Evolutionary conservation across 1,140 invertebrate species (phyloP), one percentile per base, ranked within the genome.

Genomic region (Schlechtendalia chinensis): DNA sequence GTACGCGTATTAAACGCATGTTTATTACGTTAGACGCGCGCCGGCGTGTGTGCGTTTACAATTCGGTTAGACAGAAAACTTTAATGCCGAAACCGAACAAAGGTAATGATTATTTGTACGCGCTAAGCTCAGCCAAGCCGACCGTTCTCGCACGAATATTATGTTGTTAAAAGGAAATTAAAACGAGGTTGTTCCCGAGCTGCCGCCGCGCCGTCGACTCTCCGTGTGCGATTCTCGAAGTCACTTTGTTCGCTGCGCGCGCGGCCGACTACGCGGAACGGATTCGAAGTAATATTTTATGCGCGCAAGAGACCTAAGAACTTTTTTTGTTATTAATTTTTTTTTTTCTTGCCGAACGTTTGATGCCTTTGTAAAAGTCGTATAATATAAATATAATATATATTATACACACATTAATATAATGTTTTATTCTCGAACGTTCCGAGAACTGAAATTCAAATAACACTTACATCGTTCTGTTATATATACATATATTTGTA

Each of bases 51-150:
- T 27, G 5, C 11, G 17, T 63, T 19, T 24, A n/a, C 19, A 63
- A 63, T 63, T 63, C 17, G 27, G 61, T 63, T 19, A 3, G 59
- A 19, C 59, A 27, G 59, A 63, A 63, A 63, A 63, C 61, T 63
- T 63, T 63, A 63, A 32, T 63, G 29, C 61, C 61, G 61, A 11
- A n/a, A 32, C 16, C 16, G 29, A 32, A 63, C 61, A 24, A 17
- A 32, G 17, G 61, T 16, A 63, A 32, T 61, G 17, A 61, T n/a
- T n/a, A n/a, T 63, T 63, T 24, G 27, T 63, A n/a, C 29, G 61
- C 10, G 61, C 61, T 11, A 63, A 63, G 32, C 27, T 29, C 17
- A 27, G 27, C 27, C 61, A 12, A 19, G 61, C 61, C 17, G 10
- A 63, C 59, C 24, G 24, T 27, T 29, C 27, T 4, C 10, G 17